Conservation (phyloP, 1,140 invertebrate species). For the Heliconius hewitsoni region DNA sequence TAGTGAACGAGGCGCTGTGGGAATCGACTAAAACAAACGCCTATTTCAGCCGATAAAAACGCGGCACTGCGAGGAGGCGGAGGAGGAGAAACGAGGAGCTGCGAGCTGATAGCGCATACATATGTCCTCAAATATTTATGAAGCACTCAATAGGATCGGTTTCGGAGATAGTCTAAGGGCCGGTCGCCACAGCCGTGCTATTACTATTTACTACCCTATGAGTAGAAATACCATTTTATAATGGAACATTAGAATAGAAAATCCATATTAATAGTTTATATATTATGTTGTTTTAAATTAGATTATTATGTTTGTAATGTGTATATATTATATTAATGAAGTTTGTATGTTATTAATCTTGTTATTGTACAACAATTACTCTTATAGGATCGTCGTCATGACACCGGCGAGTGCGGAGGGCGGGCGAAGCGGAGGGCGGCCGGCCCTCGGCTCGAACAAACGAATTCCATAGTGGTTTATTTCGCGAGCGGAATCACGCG, state of each 20-base stretch:
- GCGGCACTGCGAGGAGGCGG: neutral
- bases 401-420: no score
- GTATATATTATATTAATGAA: no score
- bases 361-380: no score
- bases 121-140: slow-evolving; percentile 40
- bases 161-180: slow-evolving; percentile 22
- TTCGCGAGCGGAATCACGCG: slow-evolving; percentile 28
- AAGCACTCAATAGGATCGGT: slow-evolving; percentile 38
- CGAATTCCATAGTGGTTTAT: slow-evolving; percentile 26
- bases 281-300: no score
- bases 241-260: no score
- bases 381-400: no score
- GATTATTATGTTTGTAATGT: no score
- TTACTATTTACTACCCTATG: neutral
- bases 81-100: slow-evolving; percentile 20
- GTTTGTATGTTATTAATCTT: no score
- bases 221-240: neutral
- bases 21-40: no score
- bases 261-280: no score
- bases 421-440: no score
- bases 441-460: neutral
- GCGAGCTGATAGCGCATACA: slow-evolving; percentile 31
- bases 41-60: neutral
- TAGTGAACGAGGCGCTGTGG: neutral
- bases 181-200: no score